These are phyloP conservation scores for Crenichthys baileyi DNA, from an alignment of 2,797 vertebrate genomes.

Conservation along the genomic window DNA sequence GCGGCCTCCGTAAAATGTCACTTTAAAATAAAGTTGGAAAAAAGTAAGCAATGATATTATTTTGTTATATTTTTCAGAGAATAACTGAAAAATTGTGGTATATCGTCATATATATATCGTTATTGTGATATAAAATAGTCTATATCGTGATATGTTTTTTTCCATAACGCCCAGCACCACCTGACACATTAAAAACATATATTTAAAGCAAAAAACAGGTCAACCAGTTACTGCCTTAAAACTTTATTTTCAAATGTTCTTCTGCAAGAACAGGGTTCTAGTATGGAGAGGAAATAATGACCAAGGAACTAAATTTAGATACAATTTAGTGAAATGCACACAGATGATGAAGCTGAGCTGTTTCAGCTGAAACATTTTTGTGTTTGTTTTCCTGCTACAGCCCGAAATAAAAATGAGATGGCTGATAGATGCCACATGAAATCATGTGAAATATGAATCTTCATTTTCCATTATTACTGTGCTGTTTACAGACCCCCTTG, in stretches of 20 bases:
- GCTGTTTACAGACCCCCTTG: not conserved
- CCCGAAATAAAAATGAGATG: not conserved
- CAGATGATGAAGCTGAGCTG: not conserved
- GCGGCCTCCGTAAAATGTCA: too few species aligned
- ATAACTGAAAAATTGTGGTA: too few species aligned
- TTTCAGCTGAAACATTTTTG: not conserved
- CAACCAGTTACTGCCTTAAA: not conserved
- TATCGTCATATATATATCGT: too few species aligned
- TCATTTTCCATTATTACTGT: not conserved
- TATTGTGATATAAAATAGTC: too few species aligned
- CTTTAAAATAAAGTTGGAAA: too few species aligned
- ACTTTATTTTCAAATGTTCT: not conserved
- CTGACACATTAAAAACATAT: not conserved
- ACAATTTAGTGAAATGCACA: not conserved
- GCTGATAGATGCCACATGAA: not conserved
- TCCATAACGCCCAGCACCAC: too few species aligned
- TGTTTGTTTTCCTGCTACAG: not conserved
- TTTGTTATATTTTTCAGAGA: too few species aligned
- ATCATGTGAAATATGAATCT: not conserved
- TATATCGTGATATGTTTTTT: too few species aligned
- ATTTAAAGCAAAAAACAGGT: not conserved
- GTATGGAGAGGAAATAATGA: not conserved
- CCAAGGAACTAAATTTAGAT: not conserved
- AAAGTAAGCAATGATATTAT: too few species aligned
- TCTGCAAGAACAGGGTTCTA: not conserved